These are phyloP conservation scores for Protonemura montana DNA, from an alignment of 2,888 invertebrate genomes.

Conservation along the genomic window DNA sequence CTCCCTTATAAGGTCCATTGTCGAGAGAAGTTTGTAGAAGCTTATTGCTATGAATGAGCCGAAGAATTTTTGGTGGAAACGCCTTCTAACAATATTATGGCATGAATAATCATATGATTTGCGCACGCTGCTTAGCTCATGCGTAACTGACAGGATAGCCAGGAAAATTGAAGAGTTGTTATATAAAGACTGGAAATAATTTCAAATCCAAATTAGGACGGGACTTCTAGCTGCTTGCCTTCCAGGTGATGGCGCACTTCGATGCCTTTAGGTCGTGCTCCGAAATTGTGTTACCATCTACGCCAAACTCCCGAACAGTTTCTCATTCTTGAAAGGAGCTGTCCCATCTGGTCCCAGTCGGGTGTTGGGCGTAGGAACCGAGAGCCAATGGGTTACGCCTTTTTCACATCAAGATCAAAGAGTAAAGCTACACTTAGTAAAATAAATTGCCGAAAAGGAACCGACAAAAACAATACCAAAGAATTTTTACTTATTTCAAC, in stretches of 20 bases:
- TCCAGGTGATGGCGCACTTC: not conserved
- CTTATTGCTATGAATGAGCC: not conserved
- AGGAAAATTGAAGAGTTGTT: not conserved
- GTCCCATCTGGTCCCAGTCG: not conserved
- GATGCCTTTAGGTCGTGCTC: not conserved
- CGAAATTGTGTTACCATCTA: not conserved
- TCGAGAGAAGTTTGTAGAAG: not conserved
- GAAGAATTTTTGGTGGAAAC: conserved; percentile 7
- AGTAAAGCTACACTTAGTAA: not conserved
- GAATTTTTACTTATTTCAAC: not conserved
- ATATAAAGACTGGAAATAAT: not conserved
- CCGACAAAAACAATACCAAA: not conserved
- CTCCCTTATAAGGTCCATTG: not conserved
- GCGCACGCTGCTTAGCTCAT: not conserved
- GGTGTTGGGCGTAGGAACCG: not conserved
- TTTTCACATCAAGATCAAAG: conserved; percentile 12
- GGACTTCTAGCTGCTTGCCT: not conserved
- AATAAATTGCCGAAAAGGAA: not conserved
- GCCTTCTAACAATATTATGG: not conserved
- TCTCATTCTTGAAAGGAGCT: not conserved
- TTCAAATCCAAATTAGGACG: not conserved
- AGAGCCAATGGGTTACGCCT: not conserved
- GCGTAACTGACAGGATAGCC: not conserved
- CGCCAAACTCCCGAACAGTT: not conserved
- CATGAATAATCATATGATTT: conserved; percentile 2